Evolutionary conservation across 1,140 invertebrate genomes (phyloP).

Genomic region (Drosophila nikananu): DNA sequence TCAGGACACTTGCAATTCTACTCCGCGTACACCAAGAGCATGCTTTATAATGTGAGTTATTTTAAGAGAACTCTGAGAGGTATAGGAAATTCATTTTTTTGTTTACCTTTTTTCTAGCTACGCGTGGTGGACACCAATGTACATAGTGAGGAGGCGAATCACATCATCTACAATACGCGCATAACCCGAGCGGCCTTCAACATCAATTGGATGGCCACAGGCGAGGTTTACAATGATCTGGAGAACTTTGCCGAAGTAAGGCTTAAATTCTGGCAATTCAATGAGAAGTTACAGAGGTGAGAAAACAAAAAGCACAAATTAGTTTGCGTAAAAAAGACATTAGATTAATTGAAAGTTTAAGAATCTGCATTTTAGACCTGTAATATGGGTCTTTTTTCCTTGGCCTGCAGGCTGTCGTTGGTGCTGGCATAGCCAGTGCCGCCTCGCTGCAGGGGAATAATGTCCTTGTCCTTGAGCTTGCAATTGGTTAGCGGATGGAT

Average conservation of each 20-base stretch:
- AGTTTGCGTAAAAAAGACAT: not conserved
- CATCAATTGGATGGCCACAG: slow-evolving; percentile 91
- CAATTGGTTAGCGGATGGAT: slow-evolving; percentile 96
- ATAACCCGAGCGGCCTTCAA: slow-evolving; percentile 90
- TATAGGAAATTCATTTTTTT: slow-evolving; percentile 3
- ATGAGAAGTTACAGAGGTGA: slow-evolving; percentile 88
- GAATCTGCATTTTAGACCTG: slow-evolving; percentile 86
- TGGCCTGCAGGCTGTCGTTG: slow-evolving; percentile 93
- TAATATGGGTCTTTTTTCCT: slow-evolving; percentile 94
- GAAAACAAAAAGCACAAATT: not conserved
- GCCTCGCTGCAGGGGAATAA: slow-evolving; percentile 96
- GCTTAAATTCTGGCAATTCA: slow-evolving; percentile 93
- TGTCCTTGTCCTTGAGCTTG: slow-evolving; percentile 95
- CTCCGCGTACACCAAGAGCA: slow-evolving; percentile 88
- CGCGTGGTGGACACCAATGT: slow-evolving; percentile 92
- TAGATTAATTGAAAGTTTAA: not conserved
- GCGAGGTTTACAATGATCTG: slow-evolving; percentile 89
- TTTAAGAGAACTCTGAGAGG: no score
- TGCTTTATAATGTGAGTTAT: slow-evolving; percentile 91
- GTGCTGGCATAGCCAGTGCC: slow-evolving; percentile 96
- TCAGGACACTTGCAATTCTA: slow-evolving; percentile 94
- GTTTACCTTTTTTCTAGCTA: slow-evolving; percentile 86
- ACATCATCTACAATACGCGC: slow-evolving; percentile 89
- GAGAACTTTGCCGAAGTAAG: slow-evolving; percentile 88
- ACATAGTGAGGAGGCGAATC: slow-evolving; percentile 88